A percentile compares a stretch with the other conserved stretches of the same genome.
phyloP scores from a whole-genome alignment of 2,113 vertebrate genomes.

The Centrocercus urophasianus region DNA sequence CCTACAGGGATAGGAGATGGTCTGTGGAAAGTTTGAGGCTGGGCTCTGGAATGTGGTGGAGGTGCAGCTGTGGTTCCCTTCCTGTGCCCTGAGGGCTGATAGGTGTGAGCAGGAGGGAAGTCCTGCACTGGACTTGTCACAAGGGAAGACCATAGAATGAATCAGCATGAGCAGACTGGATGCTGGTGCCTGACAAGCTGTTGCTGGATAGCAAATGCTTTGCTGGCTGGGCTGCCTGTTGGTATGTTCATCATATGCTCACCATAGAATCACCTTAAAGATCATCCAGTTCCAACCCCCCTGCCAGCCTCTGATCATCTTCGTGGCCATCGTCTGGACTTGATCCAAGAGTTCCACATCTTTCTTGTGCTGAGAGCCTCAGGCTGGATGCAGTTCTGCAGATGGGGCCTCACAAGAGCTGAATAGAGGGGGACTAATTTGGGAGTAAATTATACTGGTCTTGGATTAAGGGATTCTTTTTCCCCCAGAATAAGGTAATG shows the following conservation, averaged over 20 bases:
- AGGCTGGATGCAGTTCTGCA: no score
- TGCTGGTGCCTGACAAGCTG: background rate
- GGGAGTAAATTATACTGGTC: background rate
- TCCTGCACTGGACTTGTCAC: background rate
- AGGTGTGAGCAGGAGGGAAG: background rate
- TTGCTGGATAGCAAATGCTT: background rate
- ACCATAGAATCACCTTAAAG: no score
- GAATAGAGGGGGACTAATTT: background rate
- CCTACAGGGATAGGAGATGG: background rate
- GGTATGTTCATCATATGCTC: background rate
- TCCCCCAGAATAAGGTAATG: background rate
- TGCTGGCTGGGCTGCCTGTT: background rate
- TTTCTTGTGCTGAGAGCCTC: no score
- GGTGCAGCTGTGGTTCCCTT: fast-evolving
- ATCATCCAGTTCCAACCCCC: no score
- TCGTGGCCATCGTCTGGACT: no score
- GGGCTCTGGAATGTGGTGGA: background rate
- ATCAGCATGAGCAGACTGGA: background rate
- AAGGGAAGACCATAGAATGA: background rate
- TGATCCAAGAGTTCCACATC: no score
- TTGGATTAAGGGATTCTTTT: background rate
- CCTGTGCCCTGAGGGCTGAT: background rate
- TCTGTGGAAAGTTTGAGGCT: background rate
- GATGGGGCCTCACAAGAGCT: no score
- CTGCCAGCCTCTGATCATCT: no score